Evolutionary conservation across 2,113 vertebrate species (phyloP).

Genomic region (Pholis gunnellus): DNA sequence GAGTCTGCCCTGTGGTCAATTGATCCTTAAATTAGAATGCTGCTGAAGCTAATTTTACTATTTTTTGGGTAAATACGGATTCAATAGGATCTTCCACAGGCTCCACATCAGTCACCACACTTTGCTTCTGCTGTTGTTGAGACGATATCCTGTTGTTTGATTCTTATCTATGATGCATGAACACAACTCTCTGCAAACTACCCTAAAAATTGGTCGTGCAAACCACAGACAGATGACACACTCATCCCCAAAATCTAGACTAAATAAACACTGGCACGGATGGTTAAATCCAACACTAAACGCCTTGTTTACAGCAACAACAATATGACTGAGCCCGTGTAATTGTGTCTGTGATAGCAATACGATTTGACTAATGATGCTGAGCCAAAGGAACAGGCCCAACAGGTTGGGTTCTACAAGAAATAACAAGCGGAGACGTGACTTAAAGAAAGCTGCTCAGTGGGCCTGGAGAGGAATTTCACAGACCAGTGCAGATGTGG

Average conservation of each 20-base stretch:
- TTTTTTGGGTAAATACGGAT: constrained; percentile 26
- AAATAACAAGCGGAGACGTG: constrained; percentile 60
- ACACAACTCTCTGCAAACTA: neutral
- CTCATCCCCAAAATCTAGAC: constrained; percentile 18
- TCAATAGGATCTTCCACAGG: neutral
- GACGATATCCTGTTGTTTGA: too few species aligned
- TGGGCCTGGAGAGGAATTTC: constrained; percentile 13
- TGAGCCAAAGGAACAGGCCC: constrained; percentile 56
- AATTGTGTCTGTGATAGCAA: constrained; percentile 56
- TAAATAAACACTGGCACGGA: constrained; percentile 55
- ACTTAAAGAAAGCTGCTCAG: constrained; percentile 55
- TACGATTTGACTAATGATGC: constrained; percentile 62
- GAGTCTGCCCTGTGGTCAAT: neutral
- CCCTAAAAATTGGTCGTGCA: constrained; percentile 11
- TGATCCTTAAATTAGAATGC: neutral
- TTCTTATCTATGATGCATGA: neutral
- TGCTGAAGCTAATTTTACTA: constrained; percentile 9
- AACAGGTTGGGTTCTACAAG: constrained; percentile 65
- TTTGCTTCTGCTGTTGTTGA: neutral
- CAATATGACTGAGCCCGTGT: constrained; percentile 59
- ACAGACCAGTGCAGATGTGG: neutral
- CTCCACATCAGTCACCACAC: neutral
- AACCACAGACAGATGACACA: constrained; percentile 51
- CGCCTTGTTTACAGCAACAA: constrained; percentile 71
- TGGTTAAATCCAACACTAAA: constrained; percentile 37